Conservation (phyloP, 2,888 invertebrate genomes). For the Aethes cnicana region DNA sequence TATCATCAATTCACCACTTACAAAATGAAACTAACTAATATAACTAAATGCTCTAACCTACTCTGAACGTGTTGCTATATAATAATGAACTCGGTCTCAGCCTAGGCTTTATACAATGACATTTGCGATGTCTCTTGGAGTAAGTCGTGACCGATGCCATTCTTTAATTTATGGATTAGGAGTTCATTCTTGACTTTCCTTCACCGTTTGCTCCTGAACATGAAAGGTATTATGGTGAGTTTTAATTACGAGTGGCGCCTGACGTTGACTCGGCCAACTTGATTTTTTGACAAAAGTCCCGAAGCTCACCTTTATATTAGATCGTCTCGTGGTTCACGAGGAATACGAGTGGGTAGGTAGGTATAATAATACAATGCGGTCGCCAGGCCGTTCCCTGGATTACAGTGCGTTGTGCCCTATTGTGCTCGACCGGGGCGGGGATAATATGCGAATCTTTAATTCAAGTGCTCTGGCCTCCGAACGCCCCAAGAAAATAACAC, state of each 20-base stretch:
- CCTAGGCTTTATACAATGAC: too few relatives aligned
- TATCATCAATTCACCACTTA: too few relatives aligned
- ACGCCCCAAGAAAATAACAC: constrained; percentile 72
- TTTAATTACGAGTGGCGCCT: constrained; percentile 27
- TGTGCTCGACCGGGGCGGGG: constrained; percentile 63
- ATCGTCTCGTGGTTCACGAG: constrained; percentile 43
- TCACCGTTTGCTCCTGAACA: constrained; percentile 10
- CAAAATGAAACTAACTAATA: too few relatives aligned
- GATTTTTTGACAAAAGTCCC: constrained; percentile 26
- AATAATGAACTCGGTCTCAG: too few relatives aligned
- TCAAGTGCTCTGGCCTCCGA: constrained; percentile 72
- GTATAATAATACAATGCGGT: constrained; percentile 63
- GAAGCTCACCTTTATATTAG: constrained; percentile 51
- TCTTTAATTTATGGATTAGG: constrained; percentile 1
- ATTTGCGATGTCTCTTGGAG: too few relatives aligned
- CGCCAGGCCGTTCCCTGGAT: constrained; percentile 63
- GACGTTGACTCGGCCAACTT: constrained; percentile 26
- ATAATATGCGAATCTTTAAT: constrained; percentile 80
- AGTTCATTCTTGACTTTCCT: constrained; percentile 2
- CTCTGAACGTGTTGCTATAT: too few relatives aligned
- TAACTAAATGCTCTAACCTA: too few relatives aligned
- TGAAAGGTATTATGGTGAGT: constrained; percentile 20
- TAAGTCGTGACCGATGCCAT: too few relatives aligned
- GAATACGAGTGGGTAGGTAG: constrained; percentile 41
- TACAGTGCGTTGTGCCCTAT: constrained; percentile 70